A percentile compares a stretch with the other conserved stretches of the same genome.
phyloP scores from a whole-genome alignment of 2,797 vertebrate species.

The Pseudotriccus pelzelni region DNA sequence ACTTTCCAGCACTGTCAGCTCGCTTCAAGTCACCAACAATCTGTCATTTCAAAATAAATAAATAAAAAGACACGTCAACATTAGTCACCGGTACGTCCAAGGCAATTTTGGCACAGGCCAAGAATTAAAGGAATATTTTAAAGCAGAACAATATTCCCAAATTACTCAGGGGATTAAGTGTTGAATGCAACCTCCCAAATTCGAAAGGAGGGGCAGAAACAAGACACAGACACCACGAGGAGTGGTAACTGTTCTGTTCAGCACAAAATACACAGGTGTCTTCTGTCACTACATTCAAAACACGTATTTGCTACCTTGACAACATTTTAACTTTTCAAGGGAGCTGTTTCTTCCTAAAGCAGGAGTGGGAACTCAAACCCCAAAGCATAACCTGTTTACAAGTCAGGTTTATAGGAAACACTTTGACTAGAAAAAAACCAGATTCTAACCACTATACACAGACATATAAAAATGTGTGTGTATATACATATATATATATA shows the following conservation, averaged over 20 bases:
- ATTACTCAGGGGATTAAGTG: not conserved
- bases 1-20: not conserved
- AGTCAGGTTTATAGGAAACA: not conserved
- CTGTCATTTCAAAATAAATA: not conserved
- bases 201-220: not conserved
- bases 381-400: not conserved
- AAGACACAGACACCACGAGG: not conserved
- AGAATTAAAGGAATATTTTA: not conserved
- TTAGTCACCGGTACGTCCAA: not conserved
- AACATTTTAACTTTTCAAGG: not conserved
- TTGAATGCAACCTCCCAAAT: not conserved
- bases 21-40: not conserved
- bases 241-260: not conserved
- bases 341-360: not conserved
- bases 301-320: not conserved
- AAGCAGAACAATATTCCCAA: not conserved
- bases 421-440: not conserved
- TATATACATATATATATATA: too few species aligned
- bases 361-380: not conserved
- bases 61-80: not conserved
- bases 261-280: not conserved
- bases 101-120: not conserved
- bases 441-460: not conserved
- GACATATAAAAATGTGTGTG: not conserved
- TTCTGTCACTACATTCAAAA: not conserved